Evolutionary conservation across 2,888 invertebrate species (phyloP), one percentile per base, ranked within the genome.

Genomic region (Luffia ferchaultella): DNA sequence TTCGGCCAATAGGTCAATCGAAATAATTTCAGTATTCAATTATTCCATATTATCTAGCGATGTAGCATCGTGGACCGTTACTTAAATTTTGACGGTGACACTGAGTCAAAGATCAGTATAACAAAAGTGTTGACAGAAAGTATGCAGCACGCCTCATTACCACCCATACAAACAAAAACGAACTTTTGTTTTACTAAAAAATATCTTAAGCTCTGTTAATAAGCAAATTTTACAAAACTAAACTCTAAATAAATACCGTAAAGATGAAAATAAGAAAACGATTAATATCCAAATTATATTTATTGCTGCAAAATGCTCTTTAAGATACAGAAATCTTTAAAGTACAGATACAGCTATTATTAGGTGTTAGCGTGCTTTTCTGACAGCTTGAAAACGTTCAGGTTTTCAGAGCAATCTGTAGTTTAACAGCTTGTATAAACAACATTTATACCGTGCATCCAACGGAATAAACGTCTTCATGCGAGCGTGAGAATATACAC

Each of bases 361-460:
- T 77, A 70, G 79, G 83, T 83, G 83, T 73, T 77, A 80, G 69
- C 64, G 65, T 69, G 73, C 77, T 78, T 80, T 80, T 83, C 82
- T 80, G 83, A 82, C 83, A 82, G 80, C 73, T 83, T 82, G 79
- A 83, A 82, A 77, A 83, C 82, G 80, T 82, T 82, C 76, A 76
- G 77, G 78, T 68, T 62, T 66, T 48, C 65, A 59, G 59, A 73
- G 82, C 80, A 77, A 83, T 82, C 73, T 82, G 83, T 44, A 51
- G 30, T 19, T 1, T 30, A 18, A 30, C 45, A 30, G 20, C 30
- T 42, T 9, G n/a, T 49, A 47, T 17, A 45, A 40, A 42, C 45
- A 45, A 49, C 40, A 48, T 49, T 51, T 30, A 30, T 30, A 30
- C 30, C 30, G 12, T 30, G 30, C 12, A 12, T 30, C 3, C 30